Conservation (phyloP, 2,888 invertebrate species). For the Priocnemis perturbator region DNA sequence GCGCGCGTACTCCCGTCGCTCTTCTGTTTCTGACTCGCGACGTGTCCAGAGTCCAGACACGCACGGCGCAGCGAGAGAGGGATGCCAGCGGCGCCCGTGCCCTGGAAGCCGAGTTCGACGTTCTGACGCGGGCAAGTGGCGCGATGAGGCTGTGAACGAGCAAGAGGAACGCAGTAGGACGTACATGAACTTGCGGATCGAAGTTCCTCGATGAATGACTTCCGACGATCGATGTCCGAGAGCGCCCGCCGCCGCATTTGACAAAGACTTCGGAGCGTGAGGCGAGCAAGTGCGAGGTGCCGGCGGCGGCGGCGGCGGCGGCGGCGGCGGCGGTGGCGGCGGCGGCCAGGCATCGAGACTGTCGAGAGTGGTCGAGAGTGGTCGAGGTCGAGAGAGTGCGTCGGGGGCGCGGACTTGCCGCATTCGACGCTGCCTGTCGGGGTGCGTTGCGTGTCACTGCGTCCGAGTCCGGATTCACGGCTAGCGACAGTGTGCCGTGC, state of each 20-base stretch:
- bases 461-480: too few species aligned
- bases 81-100: neutral
- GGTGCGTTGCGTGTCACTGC: too few species aligned
- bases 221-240: too few species aligned
- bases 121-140: too few species aligned
- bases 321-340: neutral
- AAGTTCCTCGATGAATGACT: neutral
- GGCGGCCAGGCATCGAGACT: neutral
- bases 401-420: conserved; percentile 17
- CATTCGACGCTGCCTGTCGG: neutral
- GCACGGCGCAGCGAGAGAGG: conserved; percentile 5
- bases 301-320: neutral
- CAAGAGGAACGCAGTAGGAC: too few species aligned
- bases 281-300: too few species aligned
- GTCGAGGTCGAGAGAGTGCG: too few species aligned
- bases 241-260: neutral
- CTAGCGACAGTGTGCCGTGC: too few species aligned
- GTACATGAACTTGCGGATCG: too few species aligned
- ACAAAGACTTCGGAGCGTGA: neutral
- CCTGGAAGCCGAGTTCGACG: too few species aligned
- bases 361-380: conserved; percentile 11
- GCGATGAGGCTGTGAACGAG: too few species aligned
- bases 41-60: too few species aligned
- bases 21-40: neutral
- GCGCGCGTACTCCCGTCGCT: neutral